phyloP scores from a whole-genome alignment of 2,888 invertebrate species.

The Linnaemya tessellans region DNA sequence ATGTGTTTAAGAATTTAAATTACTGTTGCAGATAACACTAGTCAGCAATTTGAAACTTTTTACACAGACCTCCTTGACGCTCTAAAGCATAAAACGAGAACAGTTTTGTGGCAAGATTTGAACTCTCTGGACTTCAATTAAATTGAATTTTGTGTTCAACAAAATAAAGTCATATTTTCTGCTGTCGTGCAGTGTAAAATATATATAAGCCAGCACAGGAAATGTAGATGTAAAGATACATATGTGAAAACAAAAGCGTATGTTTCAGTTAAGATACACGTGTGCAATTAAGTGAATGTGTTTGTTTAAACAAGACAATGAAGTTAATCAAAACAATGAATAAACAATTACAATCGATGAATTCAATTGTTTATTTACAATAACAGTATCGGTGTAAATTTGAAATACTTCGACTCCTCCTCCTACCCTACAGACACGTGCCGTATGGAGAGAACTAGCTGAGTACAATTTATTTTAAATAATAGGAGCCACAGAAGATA shows the following conservation, averaged over 20 bases:
- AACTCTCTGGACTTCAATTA: not conserved
- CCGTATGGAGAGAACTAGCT: too few species aligned
- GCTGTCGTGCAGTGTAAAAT: not conserved
- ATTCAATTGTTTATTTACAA: slow-evolving; percentile 19
- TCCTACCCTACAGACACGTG: not conserved
- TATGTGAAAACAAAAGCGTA: not conserved
- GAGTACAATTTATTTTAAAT: too few species aligned
- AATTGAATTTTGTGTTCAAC: too few species aligned
- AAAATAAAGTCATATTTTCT: too few species aligned
- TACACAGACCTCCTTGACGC: not conserved
- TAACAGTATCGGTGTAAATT: not conserved
- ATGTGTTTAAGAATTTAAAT: not conserved
- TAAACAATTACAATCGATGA: slow-evolving; percentile 40
- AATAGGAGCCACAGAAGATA: too few species aligned
- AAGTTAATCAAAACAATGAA: slow-evolving; percentile 57
- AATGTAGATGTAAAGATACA: not conserved
- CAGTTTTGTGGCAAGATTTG: not conserved
- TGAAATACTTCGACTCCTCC: not conserved
- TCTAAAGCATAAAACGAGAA: too few species aligned
- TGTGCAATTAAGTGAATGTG: not conserved
- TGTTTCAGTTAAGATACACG: not conserved
- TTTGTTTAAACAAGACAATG: slow-evolving; percentile 47
- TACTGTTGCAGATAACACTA: not conserved
- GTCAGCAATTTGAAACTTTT: not conserved
- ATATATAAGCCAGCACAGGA: not conserved